Base-by-base conservation (phyloP, 1,140 invertebrate genomes). In the Streblospio benedicti region DNA sequence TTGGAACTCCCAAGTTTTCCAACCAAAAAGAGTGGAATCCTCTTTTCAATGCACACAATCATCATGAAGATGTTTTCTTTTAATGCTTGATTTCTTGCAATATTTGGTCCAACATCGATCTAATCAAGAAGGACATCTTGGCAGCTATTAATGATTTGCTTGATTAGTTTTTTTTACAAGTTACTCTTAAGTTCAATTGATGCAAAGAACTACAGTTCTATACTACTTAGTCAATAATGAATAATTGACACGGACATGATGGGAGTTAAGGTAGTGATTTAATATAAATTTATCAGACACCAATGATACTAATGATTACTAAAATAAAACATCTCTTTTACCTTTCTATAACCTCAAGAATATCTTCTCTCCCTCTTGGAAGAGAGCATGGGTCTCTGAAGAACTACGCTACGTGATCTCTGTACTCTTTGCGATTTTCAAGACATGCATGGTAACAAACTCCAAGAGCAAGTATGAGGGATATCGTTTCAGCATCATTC, bases 1-100 rank as follows among this genome's bases (percentile, higher is more conserved):
- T 76, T 76, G 12, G 71, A 73, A 54, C 71, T 73, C 6, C 74
- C 74, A 35, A 73, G 74, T 64, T 72, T 75, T 16, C 73, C 73
- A n/a, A 74, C 70, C 31, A 75, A 58, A 58, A 75, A 75, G 16
- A 75, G 58, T 4, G 73, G 73, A 9, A 75, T 71, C 6, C 68
- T 56, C 16, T 69, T 57, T 45, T 72, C 70, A 54, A 74, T 71
- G 54, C 72, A 74, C 9, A 71, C 57, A 18, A 74, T 64, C 71
- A 75, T 74, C 67, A 75, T 69, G 44, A 75, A 75, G 12, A 75
- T 57, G 45, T 75, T 75, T 57, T 75, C 73, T 47, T 67, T 71
- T 52, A 75, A 60, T 12, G 73, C 73, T 43, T 69, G 66, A 57
- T 76, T 76, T 6, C 60, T 59, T 1, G 74, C 71, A 33, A 75